Base-by-base conservation (phyloP, 2,113 vertebrate species). In the Bufo gargarizans region DNA sequence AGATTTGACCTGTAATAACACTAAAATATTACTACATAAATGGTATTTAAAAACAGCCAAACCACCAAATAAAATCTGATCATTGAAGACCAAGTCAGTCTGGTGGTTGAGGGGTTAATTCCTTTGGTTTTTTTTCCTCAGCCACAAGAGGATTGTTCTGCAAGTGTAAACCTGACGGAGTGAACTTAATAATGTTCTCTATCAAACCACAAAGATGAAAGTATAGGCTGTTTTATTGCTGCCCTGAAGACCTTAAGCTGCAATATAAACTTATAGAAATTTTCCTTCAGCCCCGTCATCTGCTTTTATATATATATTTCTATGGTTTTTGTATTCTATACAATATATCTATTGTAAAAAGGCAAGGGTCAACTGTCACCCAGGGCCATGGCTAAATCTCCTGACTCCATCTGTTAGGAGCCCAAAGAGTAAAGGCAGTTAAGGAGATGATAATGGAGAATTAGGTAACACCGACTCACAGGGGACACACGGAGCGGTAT, bases 351-450 rank as follows among this genome's bases (percentile, higher is more conserved):
- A 76, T 17, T 76, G 7, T 76, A 3, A 74, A 47, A 47, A 47
- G 14, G 17, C 43, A 49, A 76, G 8, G 72, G 72, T 76, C 72
- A 50, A 1, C 45, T 49, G 72, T 76, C 47, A 50, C 20, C 47
- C 47, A 50, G 72, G 72, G 45, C 17, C 47, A 20, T 76, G 72
- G 49, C 47, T 76, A 50, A 76, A 50, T 76, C 72, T 76, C 13
- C 72, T 49, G 16, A 19, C 45, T 50, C 72, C 72, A 76, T 76
- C 72, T 76, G 72, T 50, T 76, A 76, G 72, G 72, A 49, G 72
- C 5, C 43, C 14, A 76, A 47, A 19, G 72, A 76, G 72, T 76
- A 76, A 50, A 50, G 72, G 47, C 72, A 49, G 72, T 76, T 76
- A 76, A 76, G 72, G 17, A 76, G 72, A 76, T 76, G 45, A 7